Evolutionary conservation across 2,113 vertebrate species (phyloP).

Genomic region (Rhodinocichla rosea): DNA sequence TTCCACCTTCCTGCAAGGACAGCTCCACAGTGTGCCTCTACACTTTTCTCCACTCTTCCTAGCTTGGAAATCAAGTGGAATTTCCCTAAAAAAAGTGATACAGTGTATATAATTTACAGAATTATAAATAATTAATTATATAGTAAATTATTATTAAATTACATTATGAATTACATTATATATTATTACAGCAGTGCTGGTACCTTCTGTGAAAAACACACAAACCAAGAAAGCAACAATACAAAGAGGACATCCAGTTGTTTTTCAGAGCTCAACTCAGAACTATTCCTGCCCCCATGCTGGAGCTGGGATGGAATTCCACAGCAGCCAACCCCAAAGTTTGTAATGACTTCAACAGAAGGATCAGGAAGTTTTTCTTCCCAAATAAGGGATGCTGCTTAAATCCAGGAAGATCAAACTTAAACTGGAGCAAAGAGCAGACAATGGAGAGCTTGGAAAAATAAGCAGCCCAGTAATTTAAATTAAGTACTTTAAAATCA

Average conservation of each 20-base stretch:
- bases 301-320: conserved; percentile 30
- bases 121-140: no score
- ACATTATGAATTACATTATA: rapidly evolving
- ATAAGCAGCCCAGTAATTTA: background rate
- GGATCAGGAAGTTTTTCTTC: conserved; percentile 30
- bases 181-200: no score
- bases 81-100: conserved; percentile 77
- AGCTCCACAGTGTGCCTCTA: conserved; percentile 93
- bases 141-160: rapidly evolving
- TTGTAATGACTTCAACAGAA: conserved; percentile 40
- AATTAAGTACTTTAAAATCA: background rate
- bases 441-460: background rate
- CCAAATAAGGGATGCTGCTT: conserved; percentile 51
- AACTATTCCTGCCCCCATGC: background rate
- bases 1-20: conserved; percentile 94
- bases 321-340: conserved; percentile 28
- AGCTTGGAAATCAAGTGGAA: conserved; percentile 90
- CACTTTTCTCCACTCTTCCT: conserved; percentile 92
- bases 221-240: background rate
- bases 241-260: background rate
- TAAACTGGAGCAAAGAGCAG: conserved; percentile 57
- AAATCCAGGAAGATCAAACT: conserved; percentile 50
- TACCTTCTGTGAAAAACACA: background rate
- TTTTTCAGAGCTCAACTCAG: background rate
- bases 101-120: rapidly evolving